A percentile compares a stretch with the other conserved stretches of the same genome.
Evolutionary conservation across 1,140 invertebrate genomes (phyloP).

Genomic region (Neotoxoptera formosana): DNA sequence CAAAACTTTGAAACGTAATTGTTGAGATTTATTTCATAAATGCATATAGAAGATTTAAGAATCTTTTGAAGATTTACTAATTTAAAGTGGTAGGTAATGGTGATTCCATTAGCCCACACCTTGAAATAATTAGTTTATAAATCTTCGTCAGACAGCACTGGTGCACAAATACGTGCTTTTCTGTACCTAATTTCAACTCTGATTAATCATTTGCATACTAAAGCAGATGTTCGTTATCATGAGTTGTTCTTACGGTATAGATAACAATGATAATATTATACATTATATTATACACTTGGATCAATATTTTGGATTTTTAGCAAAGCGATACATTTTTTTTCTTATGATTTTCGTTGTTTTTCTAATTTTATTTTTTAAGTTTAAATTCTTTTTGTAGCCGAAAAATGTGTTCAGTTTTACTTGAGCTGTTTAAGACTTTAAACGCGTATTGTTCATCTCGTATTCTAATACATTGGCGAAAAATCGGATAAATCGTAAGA

Average conservation of each 20-base stretch:
- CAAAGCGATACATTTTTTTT: background rate
- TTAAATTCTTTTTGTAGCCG: too few species aligned
- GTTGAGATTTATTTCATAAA: background rate
- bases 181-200: background rate
- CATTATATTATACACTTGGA: background rate
- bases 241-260: background rate
- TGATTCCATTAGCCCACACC: background rate
- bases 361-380: background rate
- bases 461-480: background rate
- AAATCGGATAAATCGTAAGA: background rate
- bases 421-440: too few species aligned
- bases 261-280: background rate
- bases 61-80: background rate
- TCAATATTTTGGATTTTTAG: background rate
- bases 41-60: background rate
- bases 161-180: background rate
- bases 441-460: background rate
- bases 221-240: background rate
- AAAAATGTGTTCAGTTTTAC: background rate
- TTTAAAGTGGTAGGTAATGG: background rate
- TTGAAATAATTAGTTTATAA: background rate
- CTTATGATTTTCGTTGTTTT: background rate
- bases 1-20: background rate
- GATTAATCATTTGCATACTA: background rate
- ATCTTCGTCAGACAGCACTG: background rate